Conservation (phyloP, 2,797 vertebrate species). For the Sebastolobus altivelis region DNA sequence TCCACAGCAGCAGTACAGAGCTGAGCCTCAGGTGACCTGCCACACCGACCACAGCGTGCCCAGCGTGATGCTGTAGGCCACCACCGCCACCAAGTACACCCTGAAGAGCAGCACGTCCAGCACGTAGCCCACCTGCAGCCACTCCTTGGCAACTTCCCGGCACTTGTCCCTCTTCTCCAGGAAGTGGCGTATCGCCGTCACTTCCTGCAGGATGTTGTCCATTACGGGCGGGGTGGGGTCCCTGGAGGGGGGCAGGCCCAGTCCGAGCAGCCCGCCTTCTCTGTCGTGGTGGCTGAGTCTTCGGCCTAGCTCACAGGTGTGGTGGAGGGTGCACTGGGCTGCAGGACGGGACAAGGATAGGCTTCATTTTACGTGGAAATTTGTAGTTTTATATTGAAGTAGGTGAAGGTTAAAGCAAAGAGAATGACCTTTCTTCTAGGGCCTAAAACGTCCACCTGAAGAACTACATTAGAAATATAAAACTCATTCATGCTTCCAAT, state of each 20-base stretch:
- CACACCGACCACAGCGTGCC: conserved; percentile 94
- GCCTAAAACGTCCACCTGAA: not conserved
- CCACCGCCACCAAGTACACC: conserved; percentile 89
- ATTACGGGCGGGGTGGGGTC: conserved; percentile 80
- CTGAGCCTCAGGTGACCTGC: conserved; percentile 85
- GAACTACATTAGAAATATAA: not conserved
- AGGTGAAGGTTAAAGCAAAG: not conserved
- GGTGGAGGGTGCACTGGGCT: conserved; percentile 87
- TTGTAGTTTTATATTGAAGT: not conserved
- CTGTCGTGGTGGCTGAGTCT: conserved; percentile 70
- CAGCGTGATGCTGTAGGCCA: conserved; percentile 93
- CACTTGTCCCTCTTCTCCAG: conserved; percentile 91
- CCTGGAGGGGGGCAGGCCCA: conserved; percentile 46
- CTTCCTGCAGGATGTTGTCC: conserved; percentile 89
- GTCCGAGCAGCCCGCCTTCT: conserved; percentile 60
- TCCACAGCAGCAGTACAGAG: not conserved
- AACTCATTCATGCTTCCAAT: not conserved
- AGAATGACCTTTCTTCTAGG: not conserved
- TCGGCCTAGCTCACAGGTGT: conserved; percentile 74
- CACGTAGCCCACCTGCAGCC: conserved; percentile 95
- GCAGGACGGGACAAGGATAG: conserved; percentile 9
- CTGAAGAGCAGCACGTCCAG: conserved; percentile 94
- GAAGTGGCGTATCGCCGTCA: conserved; percentile 89
- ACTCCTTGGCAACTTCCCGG: conserved; percentile 91
- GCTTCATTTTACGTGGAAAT: not conserved